Evolutionary conservation across 2,888 invertebrate genomes (phyloP), one percentile per base, ranked within the genome.

Genomic region (Hetaerina titia): DNA sequence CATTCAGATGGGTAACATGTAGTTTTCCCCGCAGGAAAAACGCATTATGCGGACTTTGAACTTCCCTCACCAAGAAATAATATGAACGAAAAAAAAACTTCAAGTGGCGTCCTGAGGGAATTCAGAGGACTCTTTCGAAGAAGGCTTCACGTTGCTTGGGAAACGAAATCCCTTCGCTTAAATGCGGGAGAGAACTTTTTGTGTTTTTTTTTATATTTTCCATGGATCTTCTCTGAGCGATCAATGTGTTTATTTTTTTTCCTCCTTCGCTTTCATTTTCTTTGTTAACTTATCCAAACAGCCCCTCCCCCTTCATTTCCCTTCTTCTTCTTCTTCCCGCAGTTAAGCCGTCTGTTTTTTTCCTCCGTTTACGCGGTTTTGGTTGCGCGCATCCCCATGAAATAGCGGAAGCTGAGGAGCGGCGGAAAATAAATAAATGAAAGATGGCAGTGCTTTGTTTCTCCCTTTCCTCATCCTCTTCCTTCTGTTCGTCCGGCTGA

Each of bases 211-310:
- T 90, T 63, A 63, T 90, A 22, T 31, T 13, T 56, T 63, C 31
- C 31, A 17, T 31, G 63, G 15, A 90, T 90, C 45, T 63, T 63
- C n/a, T n/a, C 60, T 60, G 58, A 58, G 13, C 22, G 90, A 90
- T 81, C 81, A 63, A 31, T 90, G 90, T 63, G 25, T 63, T 90
- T 90, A 25, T 31, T 25, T 90, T 90, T 63, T 63, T 63, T 90
- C 31, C 60, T 0, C n/a, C 81, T 81, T 31, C 31, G 25, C 81
- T 89, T 89, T 58, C 19, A 56, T 89, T 89, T 89, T 58, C 22
- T 89, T 57, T 57, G 57, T 57, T n/a, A 81, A 31, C n/a, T 81
- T 81, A 31, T 11, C 81, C 81, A 45, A 45, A 45, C 45, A 2
- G 11, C 25, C n/a, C 57, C 22, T n/a, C 9, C n/a, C 89, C 9